Evolutionary conservation across 2,113 vertebrate genomes (phyloP), one percentile per base, ranked within the genome.

Genomic region (Empidonax traillii): DNA sequence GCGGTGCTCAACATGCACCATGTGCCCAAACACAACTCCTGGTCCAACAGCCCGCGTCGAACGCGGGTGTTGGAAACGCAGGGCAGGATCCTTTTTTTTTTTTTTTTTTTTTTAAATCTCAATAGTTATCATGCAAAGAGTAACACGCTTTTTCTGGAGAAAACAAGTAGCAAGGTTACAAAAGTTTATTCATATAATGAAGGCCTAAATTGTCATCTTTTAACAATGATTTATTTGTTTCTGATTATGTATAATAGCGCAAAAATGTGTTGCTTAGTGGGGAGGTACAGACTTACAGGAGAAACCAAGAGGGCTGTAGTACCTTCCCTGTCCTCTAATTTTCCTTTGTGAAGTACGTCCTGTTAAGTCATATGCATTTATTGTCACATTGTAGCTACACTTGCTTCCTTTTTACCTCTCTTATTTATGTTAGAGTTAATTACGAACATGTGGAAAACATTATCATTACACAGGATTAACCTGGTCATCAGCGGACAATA

Each of bases 1-100:
- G 6, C 2, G 24, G 24, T 24, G 49, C 13, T 25, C 13, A 2
- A 4, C 4, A 24, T 25, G 49, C 49, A 8, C 24, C 2, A 3
- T 24, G 24, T 21, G 49, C 12, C 49, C 49, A 3, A 27, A 15
- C 49, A 5, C 24, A 9, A 1, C 24, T 27, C 25, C 24, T 27
- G 27, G 9, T 5, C 14, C 25, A 8, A 16, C 51, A 10, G 51
- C 51, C 14, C 51, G 51, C 14, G 14, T 14, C 51, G 27, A 25
- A 2, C 23, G 9, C 1, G 28, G 14, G 24, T 3, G 9, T 3
- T 7, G 41, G 46, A 18, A 43, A 14, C 39, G 53, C 47, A 9
- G 47, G 37, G 17, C n/a, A 3, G 30, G 17, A 8, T 21, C 19
- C 14, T 16, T 44, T 44, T 44, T 43, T 43, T 43, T 43, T 6